Evolutionary conservation across 2,797 vertebrate genomes (phyloP).

Genomic region (Anguilla obscura): DNA sequence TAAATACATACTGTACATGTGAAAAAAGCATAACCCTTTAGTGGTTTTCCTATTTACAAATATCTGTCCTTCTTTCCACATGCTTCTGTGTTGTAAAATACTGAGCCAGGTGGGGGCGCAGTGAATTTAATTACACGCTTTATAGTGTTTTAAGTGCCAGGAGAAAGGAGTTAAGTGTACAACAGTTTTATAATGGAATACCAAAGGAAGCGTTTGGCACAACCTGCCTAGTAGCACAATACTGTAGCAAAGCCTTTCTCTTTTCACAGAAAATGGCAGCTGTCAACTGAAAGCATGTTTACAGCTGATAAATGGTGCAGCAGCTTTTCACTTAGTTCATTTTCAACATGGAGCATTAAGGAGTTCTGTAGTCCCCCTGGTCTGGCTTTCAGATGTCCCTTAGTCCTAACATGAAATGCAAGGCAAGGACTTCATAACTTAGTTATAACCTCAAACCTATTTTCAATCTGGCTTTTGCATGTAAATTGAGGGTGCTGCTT

Average conservation of each 20-base stretch:
- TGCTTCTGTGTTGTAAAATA: background rate
- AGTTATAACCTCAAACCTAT: background rate
- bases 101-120: background rate
- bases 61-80: background rate
- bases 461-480: background rate
- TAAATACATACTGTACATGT: background rate
- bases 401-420: background rate
- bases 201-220: background rate
- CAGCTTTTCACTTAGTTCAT: background rate
- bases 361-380: background rate
- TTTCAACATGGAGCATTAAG: background rate
- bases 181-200: background rate
- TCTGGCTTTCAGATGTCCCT: background rate
- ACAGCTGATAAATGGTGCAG: background rate
- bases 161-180: background rate
- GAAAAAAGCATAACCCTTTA: background rate
- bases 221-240: background rate
- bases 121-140: background rate
- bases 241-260: constrained; percentile 1
- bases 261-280: background rate
- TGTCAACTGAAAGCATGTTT: background rate
- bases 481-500: background rate
- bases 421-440: background rate
- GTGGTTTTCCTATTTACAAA: background rate
- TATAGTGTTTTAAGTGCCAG: background rate